Conservation (phyloP, 2,113 vertebrate genomes). For the Illadopsis cleaveri region DNA sequence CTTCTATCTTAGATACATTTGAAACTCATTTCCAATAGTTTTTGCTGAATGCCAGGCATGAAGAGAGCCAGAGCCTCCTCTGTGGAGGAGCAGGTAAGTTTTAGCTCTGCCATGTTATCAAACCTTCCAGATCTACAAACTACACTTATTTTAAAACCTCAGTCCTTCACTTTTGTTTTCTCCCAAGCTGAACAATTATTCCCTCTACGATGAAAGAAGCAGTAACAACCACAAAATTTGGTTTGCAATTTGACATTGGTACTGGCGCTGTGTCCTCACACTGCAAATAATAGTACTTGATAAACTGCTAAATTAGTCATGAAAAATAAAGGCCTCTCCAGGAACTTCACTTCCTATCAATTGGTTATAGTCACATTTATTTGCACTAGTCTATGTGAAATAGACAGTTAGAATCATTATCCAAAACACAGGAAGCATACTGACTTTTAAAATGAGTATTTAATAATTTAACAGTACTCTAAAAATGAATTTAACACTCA, state of each 20-base stretch:
- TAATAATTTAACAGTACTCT: slow-evolving; percentile 10
- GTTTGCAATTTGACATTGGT: not conserved
- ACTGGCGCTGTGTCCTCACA: not conserved
- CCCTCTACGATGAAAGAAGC: not conserved
- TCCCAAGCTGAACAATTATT: not conserved
- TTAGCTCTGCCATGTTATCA: not conserved
- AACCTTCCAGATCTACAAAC: not conserved
- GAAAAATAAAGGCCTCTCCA: not conserved
- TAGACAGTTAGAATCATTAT: not conserved
- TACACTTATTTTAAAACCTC: not conserved
- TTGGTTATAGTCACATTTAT: not conserved
- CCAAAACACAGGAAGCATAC: not conserved
- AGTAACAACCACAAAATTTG: not conserved
- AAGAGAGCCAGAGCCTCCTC: not conserved
- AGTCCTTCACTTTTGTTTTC: not conserved
- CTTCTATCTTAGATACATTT: not conserved
- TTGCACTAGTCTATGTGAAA: not conserved
- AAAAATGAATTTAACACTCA: slow-evolving; percentile 16
- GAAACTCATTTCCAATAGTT: not conserved
- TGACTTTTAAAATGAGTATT: slow-evolving; percentile 26
- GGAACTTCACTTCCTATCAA: not conserved
- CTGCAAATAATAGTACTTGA: not conserved
- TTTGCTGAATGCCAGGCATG: not conserved
- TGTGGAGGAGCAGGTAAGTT: not conserved
- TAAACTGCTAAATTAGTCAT: not conserved